Base-by-base conservation (phyloP, 2,113 vertebrate species). In the Cnemophilus loriae region DNA sequence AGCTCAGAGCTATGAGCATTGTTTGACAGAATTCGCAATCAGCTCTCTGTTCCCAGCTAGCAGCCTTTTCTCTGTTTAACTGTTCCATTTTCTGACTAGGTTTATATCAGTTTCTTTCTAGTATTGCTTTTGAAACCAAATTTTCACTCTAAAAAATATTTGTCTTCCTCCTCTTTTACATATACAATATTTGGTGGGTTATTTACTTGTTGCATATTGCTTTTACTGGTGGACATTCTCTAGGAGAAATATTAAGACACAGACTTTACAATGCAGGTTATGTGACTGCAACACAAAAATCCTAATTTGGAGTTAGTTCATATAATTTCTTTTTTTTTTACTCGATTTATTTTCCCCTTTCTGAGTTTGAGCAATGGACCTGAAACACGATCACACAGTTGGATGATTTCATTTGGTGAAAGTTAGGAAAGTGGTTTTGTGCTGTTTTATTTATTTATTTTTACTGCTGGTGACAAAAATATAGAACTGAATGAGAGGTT, bases 381-480 rank as follows among this genome's bases (percentile, higher is more conserved):
- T 73, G 68, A 68, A 91, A 89, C 32, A 15, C 3, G 14, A n/a
- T 84, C 59, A 70, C 24, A 23, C 7, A 78, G 18, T 61, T 4
- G 10, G 41, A 33, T 42, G 37, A 53, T 76, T 84, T 85, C 13
- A 22, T 82, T 60, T 80, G 35, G 21, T 42, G 26, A 57, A 82
- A 85, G 76, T 82, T 89, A 37, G 30, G 60, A 63, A 75, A 70
- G 27, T 47, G 55, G 20, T 61, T 87, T 89, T 42, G 46, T 67
- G 55, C 33, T 30, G 1, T 11, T 90, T 87, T 75, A 78, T 94
- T 79, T 81, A 74, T 92, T 87, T 90, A 39, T 90, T 93, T 96
- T 74, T 91, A 52, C 12, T 69, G 17, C 39, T 70, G 28, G 35
- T 69, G 91, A 76, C 86, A 95, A 96, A 97, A 97, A 93, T 56